Evolutionary conservation across 1,140 invertebrate species (phyloP), one percentile per base, ranked within the genome.

Genomic region (Drosophila nasuta): DNA sequence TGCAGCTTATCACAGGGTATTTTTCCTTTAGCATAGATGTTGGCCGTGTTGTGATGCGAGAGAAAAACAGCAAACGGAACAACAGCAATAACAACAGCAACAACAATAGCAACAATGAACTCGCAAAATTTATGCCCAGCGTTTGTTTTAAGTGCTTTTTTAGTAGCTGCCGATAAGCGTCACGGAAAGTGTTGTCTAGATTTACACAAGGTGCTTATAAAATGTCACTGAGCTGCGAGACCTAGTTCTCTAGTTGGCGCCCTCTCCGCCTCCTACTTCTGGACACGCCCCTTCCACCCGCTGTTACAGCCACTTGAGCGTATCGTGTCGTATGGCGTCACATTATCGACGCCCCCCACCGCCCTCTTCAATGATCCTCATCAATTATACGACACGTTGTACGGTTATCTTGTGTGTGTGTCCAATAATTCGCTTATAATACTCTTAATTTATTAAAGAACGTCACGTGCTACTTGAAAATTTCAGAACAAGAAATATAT

Each of bases 101-200:
- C 8, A 20, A 3, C 64, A 57, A 65, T 0, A 35, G 43, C 25
- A 59, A 28, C 15, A 45, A 45, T 41, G n/a, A 57, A 64, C 20
- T 11, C 5, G 15, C 56, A 73, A 75, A 66, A 73, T 67, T 73
- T 69, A 69, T 45, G 17, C 30, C 35, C 43, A 54, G 59, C 43
- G 57, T 49, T 79, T 25, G 20, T 25, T 25, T 25, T 43, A 67
- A 82, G 71, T 79, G 60, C 62, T 59, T 77, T 56, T 56, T 73
- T 58, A 60, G 35, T 68, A 60, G 60, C 58, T 87, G 83, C 72
- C 83, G 83, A 87, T 87, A 87, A 88, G 83, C 68, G 77, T 60
- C 25, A 65, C 43, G 11, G 11, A 57, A 54, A 83, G 48, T 49
- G 28, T 13, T 75, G 80, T 76, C 76, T 75, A 82, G 80, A 87